phyloP scores from a whole-genome alignment of 2,113 vertebrate genomes.

The Ailurus styani region DNA sequence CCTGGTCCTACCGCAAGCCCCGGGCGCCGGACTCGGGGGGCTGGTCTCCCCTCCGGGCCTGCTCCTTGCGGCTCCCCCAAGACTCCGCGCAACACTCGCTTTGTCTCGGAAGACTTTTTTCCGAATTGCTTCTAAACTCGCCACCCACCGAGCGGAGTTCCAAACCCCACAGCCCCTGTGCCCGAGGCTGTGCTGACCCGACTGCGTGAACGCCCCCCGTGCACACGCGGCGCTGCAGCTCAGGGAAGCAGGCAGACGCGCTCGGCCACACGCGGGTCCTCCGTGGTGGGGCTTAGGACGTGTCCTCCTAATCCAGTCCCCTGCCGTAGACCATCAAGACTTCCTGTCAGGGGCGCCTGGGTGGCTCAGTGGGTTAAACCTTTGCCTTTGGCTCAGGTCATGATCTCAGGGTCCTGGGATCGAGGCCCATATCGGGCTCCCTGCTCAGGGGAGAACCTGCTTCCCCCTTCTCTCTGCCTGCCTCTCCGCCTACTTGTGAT shows the following conservation, averaged over 20 bases:
- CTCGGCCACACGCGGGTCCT: accelerated
- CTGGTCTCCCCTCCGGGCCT: background rate
- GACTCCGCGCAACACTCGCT: background rate
- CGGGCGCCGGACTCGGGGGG: accelerated
- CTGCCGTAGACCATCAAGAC: no score
- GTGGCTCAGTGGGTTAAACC: no score
- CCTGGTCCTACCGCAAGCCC: background rate
- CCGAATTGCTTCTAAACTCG: background rate
- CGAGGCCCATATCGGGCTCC: no score
- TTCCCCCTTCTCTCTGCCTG: no score
- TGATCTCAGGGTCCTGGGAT: no score
- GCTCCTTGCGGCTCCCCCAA: accelerated
- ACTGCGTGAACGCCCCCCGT: accelerated
- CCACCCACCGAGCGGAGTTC: background rate
- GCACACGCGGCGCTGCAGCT: accelerated
- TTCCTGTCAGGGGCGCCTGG: no score
- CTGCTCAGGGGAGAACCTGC: no score
- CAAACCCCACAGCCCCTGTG: accelerated
- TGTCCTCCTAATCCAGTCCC: background rate
- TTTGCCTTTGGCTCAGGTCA: no score
- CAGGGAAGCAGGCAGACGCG: no score
- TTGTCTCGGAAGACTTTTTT: background rate
- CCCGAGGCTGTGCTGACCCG: accelerated
- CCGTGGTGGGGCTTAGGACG: no score
- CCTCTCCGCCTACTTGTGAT: no score